Evolutionary conservation across 2,888 invertebrate species (phyloP), one percentile per base, ranked within the genome.

Genomic region (Sisyra terminalis): DNA sequence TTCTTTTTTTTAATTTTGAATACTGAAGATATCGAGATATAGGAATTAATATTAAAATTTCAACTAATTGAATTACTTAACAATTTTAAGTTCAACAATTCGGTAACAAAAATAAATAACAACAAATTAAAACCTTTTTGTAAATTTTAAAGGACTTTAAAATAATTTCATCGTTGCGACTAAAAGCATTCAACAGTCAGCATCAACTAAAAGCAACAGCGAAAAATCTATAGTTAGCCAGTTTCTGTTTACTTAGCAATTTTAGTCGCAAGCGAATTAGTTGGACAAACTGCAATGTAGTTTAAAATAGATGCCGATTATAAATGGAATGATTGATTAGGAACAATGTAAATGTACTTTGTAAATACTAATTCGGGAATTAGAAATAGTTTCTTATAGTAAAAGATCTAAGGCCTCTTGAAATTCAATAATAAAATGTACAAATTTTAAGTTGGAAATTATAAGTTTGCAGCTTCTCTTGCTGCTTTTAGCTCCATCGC

Each of bases 401-500:
- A 15, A 35, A 13, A 24, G 24, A 24, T 24, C 24, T 24, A 24
- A 24, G 24, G 24, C 24, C 24, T 24, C 24, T 24, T 24, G 24
- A 24, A 24, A 24, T 24, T 24, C 24, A 7, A 24, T 24, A 5
- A 24, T 5, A 24, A 24, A 24, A 24, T 24, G 4, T 31, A 13
- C 13, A 11, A 13, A 31, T 31, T n/a, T 3, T 24, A 24, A 24
- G 24, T 24, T 24, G 7, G 7, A 24, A 24, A 24, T 24, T 24
- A 24, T 24, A 24, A 24, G 7, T 24, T 24, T 24, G 24, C 24
- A 24, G 40, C 10, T 29, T 40, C 42, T 10, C 17, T 35, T n/a
- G 43, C 43, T 39, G 53, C 52, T 54, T 80, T 81, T 1, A 87
- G 69, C 56, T 87, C 88, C 69, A 87, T 72, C 30, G 90, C 90